phyloP scores from a whole-genome alignment of 23 tunicate species.

The Botrylloides violaceus region DNA sequence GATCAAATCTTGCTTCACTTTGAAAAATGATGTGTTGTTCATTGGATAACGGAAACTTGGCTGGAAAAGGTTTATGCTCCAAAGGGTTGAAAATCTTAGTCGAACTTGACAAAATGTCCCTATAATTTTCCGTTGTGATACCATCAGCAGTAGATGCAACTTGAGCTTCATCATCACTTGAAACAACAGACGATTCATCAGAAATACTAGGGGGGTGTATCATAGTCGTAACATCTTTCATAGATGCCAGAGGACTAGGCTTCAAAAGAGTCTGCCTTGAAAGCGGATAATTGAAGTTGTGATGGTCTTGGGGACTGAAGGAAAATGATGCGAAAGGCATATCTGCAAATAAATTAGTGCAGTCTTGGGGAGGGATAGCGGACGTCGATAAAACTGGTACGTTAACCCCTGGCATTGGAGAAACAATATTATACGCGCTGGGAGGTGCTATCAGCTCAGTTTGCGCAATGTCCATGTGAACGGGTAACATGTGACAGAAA shows the following conservation, averaged over 20 bases:
- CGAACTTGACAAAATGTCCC: not conserved
- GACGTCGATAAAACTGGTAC: not conserved
- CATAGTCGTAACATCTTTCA: not conserved
- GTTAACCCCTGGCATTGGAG: not conserved
- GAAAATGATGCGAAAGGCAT: not conserved
- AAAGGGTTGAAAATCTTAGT: not conserved
- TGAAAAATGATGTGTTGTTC: not conserved
- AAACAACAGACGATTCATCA: constrained; percentile 10
- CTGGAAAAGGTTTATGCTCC: not conserved
- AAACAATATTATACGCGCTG: not conserved
- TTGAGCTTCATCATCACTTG: constrained; percentile 16
- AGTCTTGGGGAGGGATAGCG: not conserved
- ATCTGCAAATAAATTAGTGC: not conserved
- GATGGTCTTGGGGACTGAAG: not conserved
- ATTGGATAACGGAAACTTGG: not conserved
- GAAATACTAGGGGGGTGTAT: constrained; percentile 10
- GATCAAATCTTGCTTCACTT: not conserved
- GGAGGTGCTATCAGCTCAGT: not conserved
- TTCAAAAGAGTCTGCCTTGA: not conserved
- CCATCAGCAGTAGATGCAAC: not conserved
- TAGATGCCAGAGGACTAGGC: not conserved
- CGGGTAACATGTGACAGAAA: not conserved
- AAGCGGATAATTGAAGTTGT: not conserved
- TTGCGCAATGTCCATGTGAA: not conserved
- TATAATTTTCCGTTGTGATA: not conserved